Conservation (phyloP, 2,888 invertebrate genomes). For the Trilocha varians region DNA sequence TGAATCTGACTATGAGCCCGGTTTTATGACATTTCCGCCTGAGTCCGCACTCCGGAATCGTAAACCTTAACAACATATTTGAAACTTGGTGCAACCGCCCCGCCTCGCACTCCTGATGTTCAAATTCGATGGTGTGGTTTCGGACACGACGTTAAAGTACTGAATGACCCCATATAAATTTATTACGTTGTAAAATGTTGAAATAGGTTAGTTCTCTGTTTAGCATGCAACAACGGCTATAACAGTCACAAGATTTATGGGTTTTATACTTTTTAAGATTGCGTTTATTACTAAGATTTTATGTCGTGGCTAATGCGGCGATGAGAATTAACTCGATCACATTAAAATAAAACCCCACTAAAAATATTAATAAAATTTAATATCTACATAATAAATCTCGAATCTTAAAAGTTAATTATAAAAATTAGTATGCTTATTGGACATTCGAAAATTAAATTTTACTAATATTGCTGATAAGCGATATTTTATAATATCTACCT, state of each 20-base stretch:
- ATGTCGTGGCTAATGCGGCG: not conserved
- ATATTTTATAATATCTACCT: too few species aligned
- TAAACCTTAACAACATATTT: not conserved
- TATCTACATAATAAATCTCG: too few species aligned
- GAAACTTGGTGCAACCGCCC: slow-evolving; percentile 33
- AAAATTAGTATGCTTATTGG: too few species aligned
- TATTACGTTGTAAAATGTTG: slow-evolving; percentile 36
- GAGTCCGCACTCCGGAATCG: slow-evolving; percentile 30
- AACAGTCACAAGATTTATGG: slow-evolving; percentile 20
- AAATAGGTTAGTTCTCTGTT: slow-evolving; percentile 26
- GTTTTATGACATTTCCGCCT: slow-evolving; percentile 63
- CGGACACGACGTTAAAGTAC: slow-evolving; percentile 37
- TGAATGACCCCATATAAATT: slow-evolving; percentile 41
- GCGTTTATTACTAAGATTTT: slow-evolving; percentile 1
- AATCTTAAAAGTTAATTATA: too few species aligned
- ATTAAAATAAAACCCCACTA: not conserved
- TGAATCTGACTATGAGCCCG: slow-evolving; percentile 52
- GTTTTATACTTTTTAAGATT: slow-evolving; percentile 13
- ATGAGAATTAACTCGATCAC: not conserved
- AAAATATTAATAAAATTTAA: too few species aligned
- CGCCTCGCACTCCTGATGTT: slow-evolving; percentile 36
- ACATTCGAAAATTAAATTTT: too few species aligned
- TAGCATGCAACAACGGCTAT: slow-evolving; percentile 21
- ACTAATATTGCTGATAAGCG: too few species aligned
- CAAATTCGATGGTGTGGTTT: slow-evolving; percentile 38